These are phyloP conservation scores for Ctenomys sociabilis DNA, from an alignment of 2,113 vertebrate genomes.

Conservation along the genomic window DNA sequence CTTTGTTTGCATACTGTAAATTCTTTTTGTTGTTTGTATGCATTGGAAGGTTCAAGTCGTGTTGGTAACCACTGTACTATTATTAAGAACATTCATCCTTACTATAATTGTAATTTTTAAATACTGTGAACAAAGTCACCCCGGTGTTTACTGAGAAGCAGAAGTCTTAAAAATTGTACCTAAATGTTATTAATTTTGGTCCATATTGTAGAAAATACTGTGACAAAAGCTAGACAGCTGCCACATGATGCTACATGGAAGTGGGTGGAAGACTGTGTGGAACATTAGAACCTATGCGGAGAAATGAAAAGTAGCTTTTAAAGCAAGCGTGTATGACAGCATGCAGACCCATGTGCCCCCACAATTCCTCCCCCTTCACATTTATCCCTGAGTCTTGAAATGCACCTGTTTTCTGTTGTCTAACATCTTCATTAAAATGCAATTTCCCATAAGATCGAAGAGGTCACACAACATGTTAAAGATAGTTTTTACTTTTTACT, in stretches of 20 bases:
- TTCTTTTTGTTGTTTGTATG: neutral
- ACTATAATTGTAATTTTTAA: conserved; percentile 53
- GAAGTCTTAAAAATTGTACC: conserved; percentile 35
- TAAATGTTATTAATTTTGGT: conserved; percentile 23
- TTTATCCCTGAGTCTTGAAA: neutral
- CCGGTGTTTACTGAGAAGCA: conserved; percentile 24
- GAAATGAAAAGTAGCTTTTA: neutral
- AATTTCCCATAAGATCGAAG: neutral
- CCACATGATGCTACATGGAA: fast-evolving
- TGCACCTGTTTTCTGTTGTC: neutral
- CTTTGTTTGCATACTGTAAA: neutral
- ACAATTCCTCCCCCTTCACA: neutral
- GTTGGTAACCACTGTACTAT: neutral
- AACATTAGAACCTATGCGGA: neutral
- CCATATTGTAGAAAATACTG: neutral
- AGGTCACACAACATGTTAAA: neutral
- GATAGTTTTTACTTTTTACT: neutral
- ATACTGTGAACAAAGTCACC: neutral
- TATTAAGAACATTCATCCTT: conserved; percentile 41
- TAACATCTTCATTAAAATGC: conserved; percentile 32
- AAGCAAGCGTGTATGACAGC: neutral
- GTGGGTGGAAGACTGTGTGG: neutral
- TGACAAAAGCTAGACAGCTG: neutral
- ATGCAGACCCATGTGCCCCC: neutral
- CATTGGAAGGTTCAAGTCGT: neutral